phyloP scores from a whole-genome alignment of 1,140 invertebrate species.

The Semibalanus balanoides region DNA sequence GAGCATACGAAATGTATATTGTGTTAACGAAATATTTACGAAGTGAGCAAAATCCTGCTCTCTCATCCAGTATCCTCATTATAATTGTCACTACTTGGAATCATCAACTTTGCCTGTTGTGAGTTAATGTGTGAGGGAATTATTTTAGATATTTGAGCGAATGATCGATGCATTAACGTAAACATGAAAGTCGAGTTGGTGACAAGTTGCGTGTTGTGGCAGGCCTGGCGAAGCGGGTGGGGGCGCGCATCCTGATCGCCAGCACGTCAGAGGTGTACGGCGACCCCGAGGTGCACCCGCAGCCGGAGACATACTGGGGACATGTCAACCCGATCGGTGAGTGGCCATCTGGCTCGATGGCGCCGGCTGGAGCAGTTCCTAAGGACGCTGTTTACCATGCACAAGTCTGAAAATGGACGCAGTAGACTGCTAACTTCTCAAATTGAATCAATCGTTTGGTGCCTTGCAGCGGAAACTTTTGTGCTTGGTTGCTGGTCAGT shows the following conservation, averaged over 20 bases:
- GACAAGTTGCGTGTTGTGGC: conserved; percentile 23
- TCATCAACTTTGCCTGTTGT: no score
- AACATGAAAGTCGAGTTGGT: no score
- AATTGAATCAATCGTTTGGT: not conserved
- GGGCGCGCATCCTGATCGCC: conserved; percentile 86
- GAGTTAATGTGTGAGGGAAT: no score
- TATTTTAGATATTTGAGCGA: not conserved
- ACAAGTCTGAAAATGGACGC: no score
- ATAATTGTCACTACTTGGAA: no score
- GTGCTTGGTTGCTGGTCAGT: no score
- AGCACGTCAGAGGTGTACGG: conserved; percentile 98
- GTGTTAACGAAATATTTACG: no score
- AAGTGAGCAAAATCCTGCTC: no score
- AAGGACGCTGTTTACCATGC: not conserved
- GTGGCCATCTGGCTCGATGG: conserved; percentile 13
- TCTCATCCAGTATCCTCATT: no score
- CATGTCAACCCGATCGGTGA: conserved; percentile 96
- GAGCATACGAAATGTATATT: no score
- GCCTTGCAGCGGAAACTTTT: not conserved
- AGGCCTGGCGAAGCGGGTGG: conserved; percentile 83
- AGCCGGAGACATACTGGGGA: conserved; percentile 93
- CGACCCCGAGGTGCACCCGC: conserved; percentile 91
- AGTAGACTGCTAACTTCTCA: not conserved
- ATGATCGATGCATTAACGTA: not conserved
- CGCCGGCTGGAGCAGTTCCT: not conserved